Conservation (phyloP, 2,888 invertebrate species). For the Ecdyonurus torrentis region DNA sequence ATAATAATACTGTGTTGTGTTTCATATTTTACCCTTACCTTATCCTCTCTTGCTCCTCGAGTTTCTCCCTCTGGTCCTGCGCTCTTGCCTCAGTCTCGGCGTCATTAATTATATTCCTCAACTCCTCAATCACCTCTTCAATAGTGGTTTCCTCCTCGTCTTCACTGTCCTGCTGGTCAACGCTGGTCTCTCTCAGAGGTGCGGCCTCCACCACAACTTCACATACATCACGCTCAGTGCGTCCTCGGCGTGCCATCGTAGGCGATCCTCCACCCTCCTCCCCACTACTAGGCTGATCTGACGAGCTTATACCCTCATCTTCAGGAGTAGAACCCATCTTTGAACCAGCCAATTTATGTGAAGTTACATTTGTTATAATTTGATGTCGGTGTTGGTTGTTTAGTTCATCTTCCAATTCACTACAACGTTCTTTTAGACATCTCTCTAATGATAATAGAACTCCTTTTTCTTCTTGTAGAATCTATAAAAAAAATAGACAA, state of each 20-base stretch:
- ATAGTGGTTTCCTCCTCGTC: conserved; percentile 68
- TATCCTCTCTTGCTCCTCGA: conserved; percentile 1
- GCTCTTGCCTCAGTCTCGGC: conserved; percentile 48
- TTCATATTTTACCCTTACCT: background rate
- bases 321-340: conserved; percentile 38
- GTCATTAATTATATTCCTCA: conserved; percentile 69
- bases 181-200: conserved; percentile 20
- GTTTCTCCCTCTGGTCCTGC: conserved; percentile 7
- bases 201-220: background rate
- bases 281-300: conserved; percentile 31
- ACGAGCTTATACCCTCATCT: conserved; percentile 78
- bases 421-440: conserved; percentile 56
- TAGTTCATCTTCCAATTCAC: conserved; percentile 56
- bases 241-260: conserved; percentile 25
- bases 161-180: conserved; percentile 30
- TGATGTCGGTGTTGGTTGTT: background rate
- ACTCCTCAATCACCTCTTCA: conserved; percentile 72
- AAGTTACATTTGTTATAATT: conserved; percentile 28
- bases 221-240: conserved; percentile 21
- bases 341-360: conserved; percentile 1
- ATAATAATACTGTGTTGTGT: too few relatives aligned
- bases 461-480: conserved; percentile 60
- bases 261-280: conserved; percentile 32
- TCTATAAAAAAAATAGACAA: conserved; percentile 27
- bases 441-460: conserved; percentile 54